Evolutionary conservation across 2,113 vertebrate genomes (phyloP).

Genomic region (Megaptera novaeangliae): DNA sequence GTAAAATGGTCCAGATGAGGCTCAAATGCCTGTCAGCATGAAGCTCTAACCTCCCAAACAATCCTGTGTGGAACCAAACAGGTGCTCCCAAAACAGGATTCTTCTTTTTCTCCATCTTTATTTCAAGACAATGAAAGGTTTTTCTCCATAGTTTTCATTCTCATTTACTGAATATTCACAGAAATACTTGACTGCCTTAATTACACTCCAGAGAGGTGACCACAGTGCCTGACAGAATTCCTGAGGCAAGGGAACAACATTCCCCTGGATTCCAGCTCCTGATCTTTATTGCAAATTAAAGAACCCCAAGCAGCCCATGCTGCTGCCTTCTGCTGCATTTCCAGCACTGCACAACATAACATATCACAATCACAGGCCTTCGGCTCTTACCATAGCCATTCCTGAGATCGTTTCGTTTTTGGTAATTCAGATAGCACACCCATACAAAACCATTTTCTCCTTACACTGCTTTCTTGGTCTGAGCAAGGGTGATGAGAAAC

Average conservation of each 20-base stretch:
- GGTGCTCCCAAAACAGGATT: background rate
- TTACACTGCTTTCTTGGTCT: background rate
- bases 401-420: background rate
- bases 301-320: background rate
- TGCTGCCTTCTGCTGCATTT: background rate
- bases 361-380: background rate
- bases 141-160: background rate
- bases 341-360: background rate
- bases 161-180: background rate
- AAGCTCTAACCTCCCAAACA: too few species aligned
- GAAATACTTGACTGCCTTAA: background rate
- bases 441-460: background rate
- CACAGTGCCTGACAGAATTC: background rate
- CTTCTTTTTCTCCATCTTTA: background rate
- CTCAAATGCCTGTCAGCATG: rapidly evolving
- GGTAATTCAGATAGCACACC: background rate
- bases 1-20: background rate
- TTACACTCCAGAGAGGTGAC: background rate
- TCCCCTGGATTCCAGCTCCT: background rate
- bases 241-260: background rate
- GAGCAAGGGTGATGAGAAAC: conserved; percentile 41
- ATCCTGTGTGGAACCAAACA: background rate
- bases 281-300: background rate
- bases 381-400: background rate
- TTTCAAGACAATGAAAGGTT: background rate